Conservation (phyloP, 2,113 vertebrate genomes). For the Heliornis fulica region DNA sequence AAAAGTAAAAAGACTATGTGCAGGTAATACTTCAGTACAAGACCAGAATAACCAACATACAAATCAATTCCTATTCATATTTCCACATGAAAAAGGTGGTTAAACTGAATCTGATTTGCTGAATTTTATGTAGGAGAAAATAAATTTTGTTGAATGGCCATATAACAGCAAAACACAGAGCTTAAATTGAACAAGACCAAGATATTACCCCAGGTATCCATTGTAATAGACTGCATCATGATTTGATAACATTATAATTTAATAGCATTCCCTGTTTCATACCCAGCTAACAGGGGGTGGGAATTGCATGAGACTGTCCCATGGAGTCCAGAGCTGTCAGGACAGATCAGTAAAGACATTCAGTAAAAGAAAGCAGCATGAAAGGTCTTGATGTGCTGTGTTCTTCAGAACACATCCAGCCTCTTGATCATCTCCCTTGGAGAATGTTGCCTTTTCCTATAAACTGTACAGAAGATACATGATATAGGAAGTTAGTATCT, state of each 20-base stretch:
- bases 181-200: not conserved
- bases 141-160: not conserved
- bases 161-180: not conserved
- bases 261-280: not conserved
- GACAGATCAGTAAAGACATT: not conserved
- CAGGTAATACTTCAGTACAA: not conserved
- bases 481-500: not conserved
- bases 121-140: not conserved
- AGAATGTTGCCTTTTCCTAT: not conserved
- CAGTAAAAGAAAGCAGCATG: not conserved
- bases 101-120: not conserved
- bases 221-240: not conserved
- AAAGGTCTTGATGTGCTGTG: not conserved
- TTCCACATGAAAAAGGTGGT: not conserved
- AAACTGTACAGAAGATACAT: not conserved
- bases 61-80: not conserved
- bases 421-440: not conserved
- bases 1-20: not conserved
- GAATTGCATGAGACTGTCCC: not conserved
- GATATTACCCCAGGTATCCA: not conserved
- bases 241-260: not conserved
- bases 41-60: not conserved
- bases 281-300: not conserved
- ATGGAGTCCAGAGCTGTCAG: not conserved
- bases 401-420: not conserved